Evolutionary conservation across 2,113 vertebrate genomes (phyloP), one percentile per base, ranked within the genome.

Genomic region (Excalfactoria chinensis): DNA sequence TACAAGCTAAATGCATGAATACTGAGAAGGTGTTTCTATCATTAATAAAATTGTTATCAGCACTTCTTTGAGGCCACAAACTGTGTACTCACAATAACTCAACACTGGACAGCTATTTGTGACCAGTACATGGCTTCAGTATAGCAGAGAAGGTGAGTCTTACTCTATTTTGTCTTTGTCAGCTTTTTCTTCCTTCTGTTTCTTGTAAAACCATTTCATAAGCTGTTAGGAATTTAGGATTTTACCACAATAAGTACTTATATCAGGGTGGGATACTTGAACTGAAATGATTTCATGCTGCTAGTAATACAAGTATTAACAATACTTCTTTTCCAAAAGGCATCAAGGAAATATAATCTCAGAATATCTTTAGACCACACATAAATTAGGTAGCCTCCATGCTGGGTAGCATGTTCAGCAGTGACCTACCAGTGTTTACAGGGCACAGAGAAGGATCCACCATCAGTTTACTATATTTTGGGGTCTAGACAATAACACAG

Each of bases 351-450:
- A 67, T 1, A 40, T 67, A 2, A 5, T 60, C 5, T 30, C 3
- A 32, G 32, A 74, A 32, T 41, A 28, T 25, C 34, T 59, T 59
- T 48, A 25, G 64, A 13, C 22, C 77, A n/a, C 16, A 12, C 21
- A n/a, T n/a, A 48, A 46, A 48, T 16, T 22, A 69, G 4, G 4
- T 17, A 76, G 10, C 32, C 17, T 85, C 19, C 49, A 0, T 18
- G 25, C 26, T 56, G 6, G 8, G 63, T 64, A 9, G 14, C 34
- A 3, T 13, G 41, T 5, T 4, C 56, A 73, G 5, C 7, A 22
- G 23, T 89, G 37, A 69, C 7, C 4, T 21, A 30, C 30, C 9
- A 0, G 0, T 60, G 7, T 51, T 66, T 62, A 4, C 7, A 25
- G 40, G 77, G 53, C 2, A 13, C 3, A 5, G 19, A 67, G 13